Base-by-base conservation (phyloP, 2,888 invertebrate species). In the Diabrotica balteata region DNA sequence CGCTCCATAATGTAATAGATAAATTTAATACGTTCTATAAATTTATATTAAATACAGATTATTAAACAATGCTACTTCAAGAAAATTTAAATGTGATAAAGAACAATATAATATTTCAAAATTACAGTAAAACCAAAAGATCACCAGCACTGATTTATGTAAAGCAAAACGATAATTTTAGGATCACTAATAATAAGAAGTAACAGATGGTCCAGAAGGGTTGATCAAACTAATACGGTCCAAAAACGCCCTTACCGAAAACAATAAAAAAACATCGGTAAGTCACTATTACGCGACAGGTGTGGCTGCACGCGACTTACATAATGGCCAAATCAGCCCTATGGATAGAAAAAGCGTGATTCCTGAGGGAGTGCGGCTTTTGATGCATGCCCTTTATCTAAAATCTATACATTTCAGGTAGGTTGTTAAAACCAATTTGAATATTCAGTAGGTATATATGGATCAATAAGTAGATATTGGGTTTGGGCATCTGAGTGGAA, bases 151-250 rank as follows among this genome's bases (percentile, higher is more conserved):
- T 4, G 32, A 32, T 32, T 32, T 5, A 32, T 32, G 32, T 32
- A 32, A 32, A 32, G 32, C 32, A 32, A 0, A 32, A 32, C 1
- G 32, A 32, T 32, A 32, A 32, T 32, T 32, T 32, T 32, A 32
- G 32, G 32, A 32, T 32, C 32, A 32, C 32, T 17, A 17, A 17
- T 17, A 17, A 2, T 17, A 17, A 47, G 6, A 45, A 9, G 59
- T 59, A 62, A 68, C 71, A 71, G 71, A 71, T 71, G 71, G 71
- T 69, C 68, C 71, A 68, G 68, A 65, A 70, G 71, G 67, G 63
- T 46, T 61, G 43, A 52, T 57, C 55, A 66, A 6, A 45, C 54
- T 69, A 67, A 67, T 61, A 66, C 45, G 47, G 61, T 46, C 53
- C 63, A 59, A 61, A 57, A 57, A 57, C 55, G 44, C 71, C 73